phyloP scores from a whole-genome alignment of 2,888 invertebrate genomes.

The Hedychridium roseum region DNA sequence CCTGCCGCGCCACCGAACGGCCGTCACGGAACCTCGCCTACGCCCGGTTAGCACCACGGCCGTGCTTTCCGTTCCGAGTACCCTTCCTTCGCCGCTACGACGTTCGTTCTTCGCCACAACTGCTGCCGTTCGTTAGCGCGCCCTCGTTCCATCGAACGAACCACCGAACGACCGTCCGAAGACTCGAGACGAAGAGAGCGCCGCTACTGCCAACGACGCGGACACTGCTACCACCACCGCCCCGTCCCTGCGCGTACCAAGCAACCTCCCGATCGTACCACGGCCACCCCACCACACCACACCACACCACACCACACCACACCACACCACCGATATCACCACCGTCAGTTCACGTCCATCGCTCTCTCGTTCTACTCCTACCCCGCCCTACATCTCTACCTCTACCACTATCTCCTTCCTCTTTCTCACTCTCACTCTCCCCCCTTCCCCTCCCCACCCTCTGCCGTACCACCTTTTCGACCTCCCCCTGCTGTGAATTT shows the following conservation, averaged over 20 bases:
- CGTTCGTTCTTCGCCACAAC: too few relatives aligned
- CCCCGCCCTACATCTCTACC: slow-evolving; percentile 7
- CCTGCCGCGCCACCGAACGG: slow-evolving; percentile 57
- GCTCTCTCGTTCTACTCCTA: slow-evolving; percentile 14
- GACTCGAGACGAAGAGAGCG: slow-evolving; percentile 6
- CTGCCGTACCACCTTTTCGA: neutral
- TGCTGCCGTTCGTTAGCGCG: slow-evolving; percentile 49
- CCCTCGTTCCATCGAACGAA: slow-evolving; percentile 55
- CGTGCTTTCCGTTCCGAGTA: slow-evolving; percentile 47
- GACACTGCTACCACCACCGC: too few relatives aligned
- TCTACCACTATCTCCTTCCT: slow-evolving; percentile 19
- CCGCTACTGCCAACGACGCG: slow-evolving; percentile 1
- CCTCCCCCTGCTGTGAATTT: neutral
- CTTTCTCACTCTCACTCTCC: slow-evolving; percentile 21
- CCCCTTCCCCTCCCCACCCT: neutral
- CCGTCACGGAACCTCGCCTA: slow-evolving; percentile 56
- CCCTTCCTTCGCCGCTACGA: slow-evolving; percentile 41
- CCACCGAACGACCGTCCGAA: slow-evolving; percentile 22
- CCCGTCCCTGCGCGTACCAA: slow-evolving; percentile 1
- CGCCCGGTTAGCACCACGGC: slow-evolving; percentile 50
- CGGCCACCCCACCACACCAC: slow-evolving; percentile 34
- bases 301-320: too few relatives aligned
- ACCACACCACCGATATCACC: slow-evolving; percentile 24
- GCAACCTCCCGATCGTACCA: slow-evolving; percentile 45
- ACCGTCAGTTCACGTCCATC: too few relatives aligned